Base-by-base conservation (phyloP, 1,140 invertebrate genomes). In the Diuraphis noxia region DNA sequence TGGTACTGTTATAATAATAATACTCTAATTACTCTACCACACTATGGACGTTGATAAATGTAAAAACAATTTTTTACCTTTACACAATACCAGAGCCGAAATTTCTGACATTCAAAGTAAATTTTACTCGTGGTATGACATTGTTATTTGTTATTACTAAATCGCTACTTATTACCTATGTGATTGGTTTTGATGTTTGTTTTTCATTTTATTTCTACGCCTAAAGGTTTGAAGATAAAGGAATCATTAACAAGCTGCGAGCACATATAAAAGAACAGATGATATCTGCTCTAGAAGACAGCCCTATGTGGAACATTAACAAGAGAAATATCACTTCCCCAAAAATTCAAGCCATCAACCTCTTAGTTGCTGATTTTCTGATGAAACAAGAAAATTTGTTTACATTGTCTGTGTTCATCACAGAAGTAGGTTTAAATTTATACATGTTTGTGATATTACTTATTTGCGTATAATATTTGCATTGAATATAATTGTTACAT, bases 291-390 rank as follows among this genome's bases (percentile, higher is more conserved):
- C n/a, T 90, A 17, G 41, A 90, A 79, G n/a, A 79, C 23, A 38
- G 5, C 5, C 0, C n/a, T 36, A 10, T 4, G 0, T 46, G 13
- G 17, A 79, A 36, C 7, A 30, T n/a, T 13, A 90, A 82, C n/a
- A 52, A 91, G 38, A 34, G 30, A 13, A 91, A 91, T 38, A 6
- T 25, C 21, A 46, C 23, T 2, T 82, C 89, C 13, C 77, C 89
- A 30, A 90, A 52, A 25, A 38, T 40, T 19, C 89, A 46, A 7
- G 77, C 89, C 9, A 36, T 91, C 10, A 91, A 82, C 34, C 30
- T 91, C 36, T 38, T 91, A 21, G 34, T 91, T 36, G 89, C 89
- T 1, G 89, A 91, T 43, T 91, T 91, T 36, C 30, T 91, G 3
- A 40, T 91, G n/a, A 46, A 91, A 13, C 89, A 82, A 91, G 43